phyloP scores from a whole-genome alignment of 2,797 vertebrate genomes.

The Sebastes wilsoni region DNA sequence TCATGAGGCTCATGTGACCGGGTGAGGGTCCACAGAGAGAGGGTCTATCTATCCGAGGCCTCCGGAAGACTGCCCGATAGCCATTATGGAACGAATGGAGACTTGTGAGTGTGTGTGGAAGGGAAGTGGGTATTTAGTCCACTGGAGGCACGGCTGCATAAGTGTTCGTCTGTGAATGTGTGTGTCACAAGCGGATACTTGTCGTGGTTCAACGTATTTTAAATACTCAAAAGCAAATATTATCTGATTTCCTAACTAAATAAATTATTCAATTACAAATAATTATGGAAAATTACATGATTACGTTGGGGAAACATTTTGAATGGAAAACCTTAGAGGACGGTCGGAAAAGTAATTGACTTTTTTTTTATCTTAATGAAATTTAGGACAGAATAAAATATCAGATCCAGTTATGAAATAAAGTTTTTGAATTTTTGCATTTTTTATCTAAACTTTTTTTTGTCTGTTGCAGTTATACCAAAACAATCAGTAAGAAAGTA shows the following conservation, averaged over 20 bases:
- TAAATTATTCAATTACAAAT: neutral
- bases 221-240: neutral
- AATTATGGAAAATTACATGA: neutral
- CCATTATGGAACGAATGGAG: constrained; percentile 53
- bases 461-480: neutral
- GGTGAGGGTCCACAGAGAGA: constrained; percentile 60
- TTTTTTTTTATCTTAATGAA: neutral
- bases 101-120: constrained; percentile 44
- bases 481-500: neutral
- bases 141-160: constrained; percentile 12
- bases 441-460: neutral
- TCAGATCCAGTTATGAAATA: neutral
- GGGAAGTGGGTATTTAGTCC: constrained; percentile 44
- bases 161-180: constrained; percentile 25
- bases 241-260: neutral
- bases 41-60: constrained; percentile 56
- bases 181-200: constrained; percentile 5
- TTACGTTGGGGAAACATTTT: neutral
- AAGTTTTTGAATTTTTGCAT: neutral
- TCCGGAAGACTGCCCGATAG: constrained; percentile 46
- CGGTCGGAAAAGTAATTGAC: neutral
- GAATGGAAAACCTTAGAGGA: neutral
- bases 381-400: neutral
- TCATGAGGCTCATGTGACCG: constrained; percentile 77
- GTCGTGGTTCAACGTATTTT: neutral